phyloP scores from a whole-genome alignment of 2,797 vertebrate genomes.

The Fundulus diaphanus region DNA sequence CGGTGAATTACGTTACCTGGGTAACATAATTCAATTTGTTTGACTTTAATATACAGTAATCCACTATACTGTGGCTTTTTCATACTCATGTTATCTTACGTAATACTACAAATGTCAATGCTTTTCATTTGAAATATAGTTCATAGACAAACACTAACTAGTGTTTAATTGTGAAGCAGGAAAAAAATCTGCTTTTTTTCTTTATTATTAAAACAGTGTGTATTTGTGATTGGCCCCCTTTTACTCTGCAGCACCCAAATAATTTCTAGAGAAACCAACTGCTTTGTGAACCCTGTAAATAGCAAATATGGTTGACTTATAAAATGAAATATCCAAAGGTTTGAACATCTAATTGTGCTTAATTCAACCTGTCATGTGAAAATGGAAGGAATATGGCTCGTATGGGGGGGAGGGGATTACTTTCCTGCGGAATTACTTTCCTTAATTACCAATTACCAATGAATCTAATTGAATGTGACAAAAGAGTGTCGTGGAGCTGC shows the following conservation, averaged over 20 bases:
- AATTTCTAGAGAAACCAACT: background rate
- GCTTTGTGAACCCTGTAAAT: background rate
- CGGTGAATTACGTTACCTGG: conserved; percentile 38
- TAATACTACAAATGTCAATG: background rate
- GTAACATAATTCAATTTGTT: conserved; percentile 43
- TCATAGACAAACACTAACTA: background rate
- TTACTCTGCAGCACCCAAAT: background rate
- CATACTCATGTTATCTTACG: background rate
- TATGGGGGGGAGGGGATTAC: too few relatives aligned
- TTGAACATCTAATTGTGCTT: too few relatives aligned
- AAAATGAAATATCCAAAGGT: background rate
- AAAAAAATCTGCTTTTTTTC: background rate
- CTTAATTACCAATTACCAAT: too few relatives aligned
- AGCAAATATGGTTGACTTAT: background rate
- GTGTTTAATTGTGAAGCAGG: background rate
- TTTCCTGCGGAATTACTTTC: too few relatives aligned
- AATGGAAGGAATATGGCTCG: too few relatives aligned
- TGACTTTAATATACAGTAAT: conserved; percentile 37
- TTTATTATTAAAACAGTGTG: background rate
- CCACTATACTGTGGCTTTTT: background rate
- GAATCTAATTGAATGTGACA: too few relatives aligned
- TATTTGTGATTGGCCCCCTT: too few relatives aligned
- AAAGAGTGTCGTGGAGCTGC: too few relatives aligned
- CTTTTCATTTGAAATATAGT: background rate
- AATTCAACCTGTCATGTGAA: too few relatives aligned